Conservation (phyloP, 2,797 vertebrate species). For the Halcyon badia region DNA sequence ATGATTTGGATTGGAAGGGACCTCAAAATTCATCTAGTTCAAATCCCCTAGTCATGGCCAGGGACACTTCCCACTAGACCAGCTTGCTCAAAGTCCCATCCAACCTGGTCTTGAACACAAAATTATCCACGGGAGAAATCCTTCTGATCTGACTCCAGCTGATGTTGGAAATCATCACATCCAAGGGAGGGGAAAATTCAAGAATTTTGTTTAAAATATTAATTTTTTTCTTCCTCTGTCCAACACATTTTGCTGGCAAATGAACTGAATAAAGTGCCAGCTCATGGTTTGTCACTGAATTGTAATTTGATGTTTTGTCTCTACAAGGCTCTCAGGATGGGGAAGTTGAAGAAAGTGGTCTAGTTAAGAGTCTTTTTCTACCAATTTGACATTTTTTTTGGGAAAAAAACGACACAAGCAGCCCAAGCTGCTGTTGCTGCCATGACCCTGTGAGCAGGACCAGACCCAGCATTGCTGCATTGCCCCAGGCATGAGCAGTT, state of each 20-base stretch:
- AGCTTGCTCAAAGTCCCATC: too few relatives aligned
- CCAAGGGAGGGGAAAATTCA: neutral
- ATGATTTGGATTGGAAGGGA: too few relatives aligned
- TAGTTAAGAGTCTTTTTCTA: neutral
- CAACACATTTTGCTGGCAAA: neutral
- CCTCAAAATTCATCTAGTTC: too few relatives aligned
- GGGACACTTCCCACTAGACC: too few relatives aligned
- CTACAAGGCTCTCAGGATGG: neutral
- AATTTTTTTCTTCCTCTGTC: too few relatives aligned
- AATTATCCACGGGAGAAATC: neutral
- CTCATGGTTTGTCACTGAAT: neutral
- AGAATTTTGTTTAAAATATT: neutral
- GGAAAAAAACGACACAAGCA: accelerated
- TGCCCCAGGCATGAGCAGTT: accelerated
- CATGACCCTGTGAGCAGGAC: accelerated
- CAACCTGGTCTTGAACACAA: too few relatives aligned
- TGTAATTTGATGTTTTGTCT: neutral
- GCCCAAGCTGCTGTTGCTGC: neutral
- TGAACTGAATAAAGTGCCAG: neutral
- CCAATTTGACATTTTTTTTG: neutral
- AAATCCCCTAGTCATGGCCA: too few relatives aligned
- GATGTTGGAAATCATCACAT: neutral
- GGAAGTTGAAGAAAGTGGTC: neutral
- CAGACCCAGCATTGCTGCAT: accelerated
- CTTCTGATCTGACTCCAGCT: neutral